A percentile compares a stretch with the other conserved stretches of the same genome.
phyloP scores from a whole-genome alignment of 1,140 invertebrate species.

The Bombus huntii region DNA sequence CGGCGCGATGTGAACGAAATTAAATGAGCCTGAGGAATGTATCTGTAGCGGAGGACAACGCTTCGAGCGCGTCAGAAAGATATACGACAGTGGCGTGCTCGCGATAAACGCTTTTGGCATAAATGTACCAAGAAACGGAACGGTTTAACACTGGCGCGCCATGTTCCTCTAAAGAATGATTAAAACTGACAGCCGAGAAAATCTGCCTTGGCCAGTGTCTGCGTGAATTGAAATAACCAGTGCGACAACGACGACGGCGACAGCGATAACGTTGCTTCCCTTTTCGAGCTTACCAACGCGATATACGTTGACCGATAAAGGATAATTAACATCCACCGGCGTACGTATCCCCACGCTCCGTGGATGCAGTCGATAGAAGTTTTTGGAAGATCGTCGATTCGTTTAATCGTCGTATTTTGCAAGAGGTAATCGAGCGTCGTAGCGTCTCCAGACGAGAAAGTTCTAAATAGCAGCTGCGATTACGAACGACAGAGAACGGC shows the following conservation, averaged over 20 bases:
- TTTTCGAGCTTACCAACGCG: neutral
- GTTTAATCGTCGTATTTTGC: neutral
- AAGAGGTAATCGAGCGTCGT: neutral
- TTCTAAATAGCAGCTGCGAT: conserved; percentile 2
- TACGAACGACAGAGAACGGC: neutral
- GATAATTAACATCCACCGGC: neutral
- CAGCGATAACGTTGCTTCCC: no score
- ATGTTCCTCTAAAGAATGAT: conserved; percentile 59
- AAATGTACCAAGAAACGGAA: conserved; percentile 44
- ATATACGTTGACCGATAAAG: neutral
- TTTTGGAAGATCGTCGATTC: neutral
- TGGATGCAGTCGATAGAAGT: neutral
- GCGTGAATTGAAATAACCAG: conserved; percentile 13
- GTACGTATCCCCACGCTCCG: no score
- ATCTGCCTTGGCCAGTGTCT: no score
- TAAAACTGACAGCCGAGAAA: conserved; percentile 34
- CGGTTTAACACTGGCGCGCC: conserved; percentile 49
- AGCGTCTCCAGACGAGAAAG: neutral
- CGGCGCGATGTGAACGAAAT: conserved; percentile 61
- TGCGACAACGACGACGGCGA: neutral
- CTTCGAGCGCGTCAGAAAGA: conserved; percentile 58
- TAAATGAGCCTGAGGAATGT: conserved; percentile 65
- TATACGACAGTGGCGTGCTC: conserved; percentile 60
- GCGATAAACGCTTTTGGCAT: conserved; percentile 64
- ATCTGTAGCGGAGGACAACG: conserved; percentile 52